Evolutionary conservation across 2,797 vertebrate species (phyloP).

Genomic region (Etheostoma nigrum): DNA sequence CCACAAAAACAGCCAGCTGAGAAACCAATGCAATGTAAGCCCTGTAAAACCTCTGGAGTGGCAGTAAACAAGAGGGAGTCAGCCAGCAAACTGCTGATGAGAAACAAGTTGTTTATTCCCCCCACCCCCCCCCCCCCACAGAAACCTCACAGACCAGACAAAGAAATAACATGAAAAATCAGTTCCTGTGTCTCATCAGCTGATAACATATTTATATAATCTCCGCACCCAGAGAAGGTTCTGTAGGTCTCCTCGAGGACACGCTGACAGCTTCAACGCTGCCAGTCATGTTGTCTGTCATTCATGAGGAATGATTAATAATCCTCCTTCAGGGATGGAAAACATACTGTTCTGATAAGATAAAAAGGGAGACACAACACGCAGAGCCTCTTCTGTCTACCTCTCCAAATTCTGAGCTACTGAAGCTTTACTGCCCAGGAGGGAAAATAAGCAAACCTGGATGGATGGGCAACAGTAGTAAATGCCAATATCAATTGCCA

Average conservation of each 20-base stretch:
- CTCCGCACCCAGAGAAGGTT: neutral
- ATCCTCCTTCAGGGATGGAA: constrained; percentile 25
- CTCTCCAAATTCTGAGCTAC: constrained; percentile 21
- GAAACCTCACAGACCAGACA: neutral
- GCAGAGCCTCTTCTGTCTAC: constrained; percentile 2
- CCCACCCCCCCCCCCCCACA: no score
- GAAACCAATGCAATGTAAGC: constrained; percentile 2
- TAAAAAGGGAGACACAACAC: constrained; percentile 30
- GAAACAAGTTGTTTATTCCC: neutral
- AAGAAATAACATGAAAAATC: neutral
- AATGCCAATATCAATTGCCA: no score
- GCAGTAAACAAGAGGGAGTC: constrained; percentile 27
- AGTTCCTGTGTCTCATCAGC: neutral
- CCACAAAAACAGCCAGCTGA: constrained; percentile 23
- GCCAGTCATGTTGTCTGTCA: constrained; percentile 12
- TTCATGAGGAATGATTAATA: neutral
- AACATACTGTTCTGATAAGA: constrained; percentile 26
- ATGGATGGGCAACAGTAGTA: no score
- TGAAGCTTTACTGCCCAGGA: constrained; percentile 2
- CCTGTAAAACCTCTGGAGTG: constrained; percentile 20
- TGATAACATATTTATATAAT: neutral
- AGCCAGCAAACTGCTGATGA: constrained; percentile 30
- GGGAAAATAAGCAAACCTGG: neutral
- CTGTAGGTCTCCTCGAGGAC: neutral
- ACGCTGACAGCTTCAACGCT: neutral